Evolutionary conservation across 2,113 vertebrate species (phyloP).

Genomic region (Casuarius casuarius): DNA sequence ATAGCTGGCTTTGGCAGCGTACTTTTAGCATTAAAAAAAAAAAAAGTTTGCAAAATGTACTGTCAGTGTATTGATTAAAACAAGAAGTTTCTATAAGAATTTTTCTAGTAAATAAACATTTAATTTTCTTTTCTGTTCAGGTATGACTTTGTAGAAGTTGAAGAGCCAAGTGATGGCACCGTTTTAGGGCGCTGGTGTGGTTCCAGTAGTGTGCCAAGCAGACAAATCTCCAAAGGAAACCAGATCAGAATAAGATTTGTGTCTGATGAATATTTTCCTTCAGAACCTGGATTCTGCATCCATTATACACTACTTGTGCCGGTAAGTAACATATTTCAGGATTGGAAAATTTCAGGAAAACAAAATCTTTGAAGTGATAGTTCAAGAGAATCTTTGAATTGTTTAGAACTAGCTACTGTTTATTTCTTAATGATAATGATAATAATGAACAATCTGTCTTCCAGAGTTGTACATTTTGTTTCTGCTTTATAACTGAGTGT

Average conservation of each 20-base stretch:
- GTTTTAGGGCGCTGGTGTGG: slow-evolving; percentile 97
- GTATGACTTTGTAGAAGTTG: slow-evolving; percentile 97
- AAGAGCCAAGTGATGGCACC: slow-evolving; percentile 88
- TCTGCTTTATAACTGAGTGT: background rate
- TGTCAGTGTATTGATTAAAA: background rate
- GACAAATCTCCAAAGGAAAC: slow-evolving; percentile 90
- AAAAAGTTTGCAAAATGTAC: background rate
- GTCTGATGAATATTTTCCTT: slow-evolving; percentile 97
- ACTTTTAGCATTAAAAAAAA: background rate
- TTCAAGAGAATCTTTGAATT: slow-evolving; percentile 5
- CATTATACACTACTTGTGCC: slow-evolving; percentile 86
- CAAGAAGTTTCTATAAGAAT: background rate
- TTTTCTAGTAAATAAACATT: slow-evolving; percentile 18
- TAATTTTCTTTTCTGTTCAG: slow-evolving; percentile 74
- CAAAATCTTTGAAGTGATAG: slow-evolving; percentile 16
- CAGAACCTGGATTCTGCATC: slow-evolving; percentile 95
- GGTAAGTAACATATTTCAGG: slow-evolving; percentile 78
- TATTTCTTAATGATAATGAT: background rate
- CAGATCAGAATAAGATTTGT: slow-evolving; percentile 93
- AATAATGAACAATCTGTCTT: background rate
- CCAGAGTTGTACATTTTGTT: background rate
- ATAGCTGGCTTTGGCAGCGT: background rate
- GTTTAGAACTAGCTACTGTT: slow-evolving; percentile 19
- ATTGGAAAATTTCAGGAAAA: background rate
- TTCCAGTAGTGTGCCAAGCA: slow-evolving; percentile 82